Evolutionary conservation across 2,113 vertebrate genomes (phyloP), one percentile per base, ranked within the genome.

Genomic region (Egretta garzetta): DNA sequence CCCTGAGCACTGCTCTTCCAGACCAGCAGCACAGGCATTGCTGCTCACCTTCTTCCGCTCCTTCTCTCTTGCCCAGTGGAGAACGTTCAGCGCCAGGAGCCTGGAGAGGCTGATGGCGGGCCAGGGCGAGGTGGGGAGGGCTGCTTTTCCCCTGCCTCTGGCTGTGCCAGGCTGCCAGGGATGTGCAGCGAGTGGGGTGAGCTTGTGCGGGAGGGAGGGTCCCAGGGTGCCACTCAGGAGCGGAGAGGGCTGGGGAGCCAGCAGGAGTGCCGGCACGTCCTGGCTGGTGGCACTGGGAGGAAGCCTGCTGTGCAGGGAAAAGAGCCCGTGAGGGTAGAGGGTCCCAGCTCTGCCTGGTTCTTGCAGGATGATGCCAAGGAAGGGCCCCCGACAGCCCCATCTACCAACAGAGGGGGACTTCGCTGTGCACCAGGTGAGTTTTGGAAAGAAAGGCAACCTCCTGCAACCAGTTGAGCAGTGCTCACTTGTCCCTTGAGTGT

Each of bases 151-250:
- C 14, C 43, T 20, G 30, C 20, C 33, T 63, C 62, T 58, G n/a
- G 22, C 21, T 67, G 49, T 24, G 33, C 9, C 1, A 6, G 32
- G 12, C 32, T 18, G 43, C 32, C 27, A 22, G 27, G 23, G 9
- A 60, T 23, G 7, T 18, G 21, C 0, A 11, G 52, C 11, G 26
- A 23, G 27, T 7, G 63, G n/a, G 20, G 13, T 53, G 19, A 74
- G 30, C 49, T 49, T 10, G 33, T 28, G 18, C 4, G 5, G n/a
- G 12, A 90, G 12, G 47, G 39, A 74, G 8, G 4, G 24, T 45
- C 15, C 79, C 6, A 3, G 4, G 0, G 1, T 68, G 49, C 14
- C 6, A 10, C 28, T 41, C 8, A 2, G 24, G 21, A 84, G 9
- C 3, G 3, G 0, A 64, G 18, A 59, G 21, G 28, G 4, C 5